Evolutionary conservation across 2,797 vertebrate species (phyloP), one percentile per base, ranked within the genome.

Genomic region (Gymnoscopelus microlampas): DNA sequence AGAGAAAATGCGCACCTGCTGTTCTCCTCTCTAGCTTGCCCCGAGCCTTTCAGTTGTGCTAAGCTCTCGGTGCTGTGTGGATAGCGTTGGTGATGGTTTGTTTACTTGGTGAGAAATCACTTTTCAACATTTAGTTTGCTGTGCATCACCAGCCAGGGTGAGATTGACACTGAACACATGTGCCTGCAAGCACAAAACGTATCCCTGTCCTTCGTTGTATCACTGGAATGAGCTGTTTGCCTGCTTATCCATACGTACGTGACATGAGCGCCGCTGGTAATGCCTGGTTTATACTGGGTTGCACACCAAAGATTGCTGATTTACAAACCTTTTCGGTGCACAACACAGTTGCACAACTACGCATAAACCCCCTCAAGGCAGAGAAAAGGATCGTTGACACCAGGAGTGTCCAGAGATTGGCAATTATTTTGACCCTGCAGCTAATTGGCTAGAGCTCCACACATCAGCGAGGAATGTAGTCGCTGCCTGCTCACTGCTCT

Each of bases 341-440:
- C 26, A 29, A 29, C 39, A 6, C 39, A 0, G 39, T 44, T 10
- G 39, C 39, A 44, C 39, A 10, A 39, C 35, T 39, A 39, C 4
- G 35, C 9, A 44, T 44, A 10, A 10, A 44, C 39, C 39, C 39
- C 39, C 39, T 9, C 39, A 9, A 44, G 39, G 0, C 39, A 8
- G 7, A 44, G 39, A 7, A 76, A 9, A 35, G 51, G 47, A 73
- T 73, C 78, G 75, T 71, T 75, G 80, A 79, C 75, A 82, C 63
- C 47, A 53, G 63, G 53, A 71, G 66, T 19, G 19, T 19, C 19
- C 19, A 79, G 74, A 79, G 58, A 24, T 9, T 66, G 82, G 62
- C 84, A 88, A 88, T 88, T 90, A 88, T 80, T 86, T 73, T 87
- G 80, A 88, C 86, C 83, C 75, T 58, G 62, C 64, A 44, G 74